Evolutionary conservation across 2,888 invertebrate species (phyloP).

Genomic region (Ectemnius continuus): DNA sequence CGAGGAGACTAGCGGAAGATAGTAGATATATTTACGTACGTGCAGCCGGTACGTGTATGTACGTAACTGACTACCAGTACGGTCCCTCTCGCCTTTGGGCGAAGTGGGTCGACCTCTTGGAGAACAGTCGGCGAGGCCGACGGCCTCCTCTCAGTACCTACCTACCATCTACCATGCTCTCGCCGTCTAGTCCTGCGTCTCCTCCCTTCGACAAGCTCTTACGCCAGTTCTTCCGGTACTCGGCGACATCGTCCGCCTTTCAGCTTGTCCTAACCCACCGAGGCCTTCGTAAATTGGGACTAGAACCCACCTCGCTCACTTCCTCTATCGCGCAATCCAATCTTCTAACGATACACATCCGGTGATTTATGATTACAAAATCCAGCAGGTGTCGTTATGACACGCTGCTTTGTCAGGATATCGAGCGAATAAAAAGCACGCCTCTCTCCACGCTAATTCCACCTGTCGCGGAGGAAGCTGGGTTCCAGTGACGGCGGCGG

Average conservation of each 20-base stretch:
- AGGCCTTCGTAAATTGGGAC: too few relatives aligned
- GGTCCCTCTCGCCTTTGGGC: slow-evolving; percentile 70
- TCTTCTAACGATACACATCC: background rate
- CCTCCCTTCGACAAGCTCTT: slow-evolving; percentile 50
- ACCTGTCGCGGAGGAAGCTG: background rate
- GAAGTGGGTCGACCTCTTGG: slow-evolving; percentile 71
- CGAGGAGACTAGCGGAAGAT: slow-evolving; percentile 51
- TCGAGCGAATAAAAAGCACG: background rate
- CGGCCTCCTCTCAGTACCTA: slow-evolving; percentile 60
- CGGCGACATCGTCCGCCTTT: background rate
- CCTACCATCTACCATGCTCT: slow-evolving; percentile 25
- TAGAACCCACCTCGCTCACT: background rate
- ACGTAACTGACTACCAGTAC: slow-evolving; percentile 63
- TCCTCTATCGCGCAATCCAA: background rate
- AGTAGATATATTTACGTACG: slow-evolving; percentile 50
- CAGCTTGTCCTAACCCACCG: too few relatives aligned
- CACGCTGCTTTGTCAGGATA: background rate
- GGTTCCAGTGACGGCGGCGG: background rate
- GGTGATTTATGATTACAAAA: too few relatives aligned
- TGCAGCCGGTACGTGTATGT: slow-evolving; percentile 48
- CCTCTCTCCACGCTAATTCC: background rate
- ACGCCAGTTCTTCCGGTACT: slow-evolving; percentile 12
- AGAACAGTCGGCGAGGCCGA: slow-evolving; percentile 64
- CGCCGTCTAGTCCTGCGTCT: slow-evolving; percentile 54
- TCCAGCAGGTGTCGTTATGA: background rate